phyloP scores from a whole-genome alignment of 1,140 invertebrate species.

The Coptotermes formosanus region DNA sequence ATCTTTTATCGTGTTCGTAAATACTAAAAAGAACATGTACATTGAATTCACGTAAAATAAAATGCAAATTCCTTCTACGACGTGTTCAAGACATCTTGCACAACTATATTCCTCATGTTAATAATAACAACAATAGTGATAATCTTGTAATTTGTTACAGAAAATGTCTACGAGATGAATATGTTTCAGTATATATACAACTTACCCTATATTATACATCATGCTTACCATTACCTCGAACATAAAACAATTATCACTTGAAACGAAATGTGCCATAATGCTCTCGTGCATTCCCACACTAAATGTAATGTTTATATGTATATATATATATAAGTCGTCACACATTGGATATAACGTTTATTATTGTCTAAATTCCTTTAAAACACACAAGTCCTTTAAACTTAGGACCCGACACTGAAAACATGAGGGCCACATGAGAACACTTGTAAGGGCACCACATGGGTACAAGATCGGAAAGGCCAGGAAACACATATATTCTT shows the following conservation, averaged over 20 bases:
- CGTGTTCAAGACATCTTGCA: neutral
- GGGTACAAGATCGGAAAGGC: neutral
- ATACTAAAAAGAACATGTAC: too few species aligned
- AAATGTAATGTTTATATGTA: neutral
- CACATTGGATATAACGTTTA: neutral
- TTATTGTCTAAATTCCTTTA: conserved; percentile 13
- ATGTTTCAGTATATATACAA: neutral
- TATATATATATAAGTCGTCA: neutral
- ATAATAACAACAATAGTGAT: neutral
- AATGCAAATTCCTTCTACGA: neutral
- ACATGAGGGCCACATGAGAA: neutral
- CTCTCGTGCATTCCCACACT: neutral
- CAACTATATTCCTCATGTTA: neutral
- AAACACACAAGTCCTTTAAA: neutral
- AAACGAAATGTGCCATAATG: neutral
- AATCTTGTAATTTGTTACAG: conserved; percentile 3
- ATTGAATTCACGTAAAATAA: too few species aligned
- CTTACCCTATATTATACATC: neutral
- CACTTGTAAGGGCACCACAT: neutral
- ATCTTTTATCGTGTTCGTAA: too few species aligned
- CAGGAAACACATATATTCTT: neutral
- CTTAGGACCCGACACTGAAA: neutral
- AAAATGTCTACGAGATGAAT: neutral
- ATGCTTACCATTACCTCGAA: neutral
- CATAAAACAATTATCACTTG: neutral